Percentiles rank a stretch among this genome's conserved stretches.
Evolutionary conservation across 1,140 invertebrate species (phyloP).

Genomic region (Elysia chlorotica): DNA sequence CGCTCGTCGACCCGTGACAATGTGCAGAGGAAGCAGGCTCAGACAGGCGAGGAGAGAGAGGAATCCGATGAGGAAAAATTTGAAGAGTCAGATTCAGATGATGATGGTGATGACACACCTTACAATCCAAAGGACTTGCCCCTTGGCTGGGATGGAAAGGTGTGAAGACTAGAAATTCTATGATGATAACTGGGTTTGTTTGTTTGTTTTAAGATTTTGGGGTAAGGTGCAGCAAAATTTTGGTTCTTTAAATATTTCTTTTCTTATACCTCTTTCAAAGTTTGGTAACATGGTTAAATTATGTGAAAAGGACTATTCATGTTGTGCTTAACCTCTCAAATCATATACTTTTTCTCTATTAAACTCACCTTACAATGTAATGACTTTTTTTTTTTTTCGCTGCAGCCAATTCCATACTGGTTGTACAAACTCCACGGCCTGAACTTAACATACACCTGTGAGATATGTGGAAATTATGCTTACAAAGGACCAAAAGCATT

Average conservation of each 20-base stretch:
- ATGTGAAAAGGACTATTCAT: too few relatives aligned
- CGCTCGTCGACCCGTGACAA: constrained; percentile 94
- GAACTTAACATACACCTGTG: constrained; percentile 98
- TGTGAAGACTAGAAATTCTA: too few relatives aligned
- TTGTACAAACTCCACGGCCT: constrained; percentile 98
- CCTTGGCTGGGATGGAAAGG: constrained; percentile 98
- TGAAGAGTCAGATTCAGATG: constrained; percentile 73
- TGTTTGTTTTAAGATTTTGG: too few relatives aligned
- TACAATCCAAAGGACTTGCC: constrained; percentile 99
- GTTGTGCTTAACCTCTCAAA: too few relatives aligned
- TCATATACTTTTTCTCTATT: too few relatives aligned
- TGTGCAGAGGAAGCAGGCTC: constrained; percentile 95
- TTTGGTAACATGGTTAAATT: too few relatives aligned
- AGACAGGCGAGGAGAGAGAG: constrained; percentile 79
- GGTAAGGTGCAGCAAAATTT: too few relatives aligned
- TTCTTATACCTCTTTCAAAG: too few relatives aligned
- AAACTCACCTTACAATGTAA: background rate
- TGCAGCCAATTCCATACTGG: constrained; percentile 96
- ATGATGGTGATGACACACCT: constrained; percentile 89
- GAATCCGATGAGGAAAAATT: constrained; percentile 79
- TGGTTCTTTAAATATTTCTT: too few relatives aligned
- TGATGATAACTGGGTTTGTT: too few relatives aligned
- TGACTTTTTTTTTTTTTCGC: constrained; percentile 1
- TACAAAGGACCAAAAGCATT: constrained; percentile 99
- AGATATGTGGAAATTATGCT: constrained; percentile 99